Evolutionary conservation across 1,140 invertebrate genomes (phyloP), one percentile per base, ranked within the genome.

Genomic region (Calosoma granatense): DNA sequence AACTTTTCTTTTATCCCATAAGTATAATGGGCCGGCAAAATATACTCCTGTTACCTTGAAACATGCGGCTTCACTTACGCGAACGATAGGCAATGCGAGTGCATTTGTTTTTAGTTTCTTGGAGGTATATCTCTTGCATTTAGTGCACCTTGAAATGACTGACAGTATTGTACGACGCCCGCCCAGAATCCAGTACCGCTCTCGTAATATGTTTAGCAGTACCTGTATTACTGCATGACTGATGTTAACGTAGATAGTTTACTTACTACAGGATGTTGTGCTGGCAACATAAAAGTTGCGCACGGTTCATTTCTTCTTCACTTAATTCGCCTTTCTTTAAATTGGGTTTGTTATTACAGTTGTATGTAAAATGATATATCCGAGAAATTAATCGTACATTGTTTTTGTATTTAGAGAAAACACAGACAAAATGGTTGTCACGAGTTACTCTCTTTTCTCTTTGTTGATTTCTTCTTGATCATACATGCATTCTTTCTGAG

Each of bases 1-100:
- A n/a, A n/a, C n/a, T n/a, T 23, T 59, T 56, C 47, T 57, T 21
- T 11, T 51, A 58, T 17, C 61, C 59, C 52, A 63, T 64, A 71
- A 30, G 53, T 55, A 62, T 4, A 72, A 20, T 2, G 66, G 68
- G 1, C 66, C 68, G 2, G 68, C 66, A 15, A 70, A 61, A 59
- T 73, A 68, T 9, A 72, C 59, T 0, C 68, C 68, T 1, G 57
- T 61, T 1, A 70, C 54, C 59, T 71, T 63, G 59, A 72, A 70
- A 1, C 62, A 57, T 11, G 22, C 17, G 2, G 65, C 61, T 30
- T 67, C 67, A 19, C 56, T 55, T 0, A 70, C 60, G 23, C 67
- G 30, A 47, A 68, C 60, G 22, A 59, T 14, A 14, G 69, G 68
- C 21, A 70, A 54, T n/a, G 68, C 58, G 17, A 61, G 53, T 19